These are phyloP conservation scores for Drosophila saltans DNA, from an alignment of 1,140 invertebrate genomes.

Conservation along the genomic window DNA sequence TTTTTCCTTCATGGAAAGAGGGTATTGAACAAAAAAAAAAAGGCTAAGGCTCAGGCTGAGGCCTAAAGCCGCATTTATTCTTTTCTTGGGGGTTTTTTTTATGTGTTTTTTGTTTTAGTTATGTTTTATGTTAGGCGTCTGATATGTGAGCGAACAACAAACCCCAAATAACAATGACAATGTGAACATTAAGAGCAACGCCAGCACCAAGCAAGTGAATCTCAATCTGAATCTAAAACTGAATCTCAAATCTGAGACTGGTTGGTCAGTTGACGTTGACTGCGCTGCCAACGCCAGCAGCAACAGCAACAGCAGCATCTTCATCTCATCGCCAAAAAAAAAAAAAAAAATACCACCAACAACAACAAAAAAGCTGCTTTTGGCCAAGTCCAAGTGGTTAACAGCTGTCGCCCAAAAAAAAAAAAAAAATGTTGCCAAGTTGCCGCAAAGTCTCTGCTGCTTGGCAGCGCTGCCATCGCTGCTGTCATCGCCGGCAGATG, in stretches of 20 bases:
- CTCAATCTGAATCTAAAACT: constrained; percentile 9
- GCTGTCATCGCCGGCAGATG: constrained; percentile 52
- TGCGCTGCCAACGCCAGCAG: constrained; percentile 4
- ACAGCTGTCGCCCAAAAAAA: constrained; percentile 71
- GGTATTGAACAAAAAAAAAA: not conserved
- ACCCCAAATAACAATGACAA: constrained; percentile 39
- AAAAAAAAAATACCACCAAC: constrained; percentile 27
- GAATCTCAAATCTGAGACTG: constrained; percentile 29
- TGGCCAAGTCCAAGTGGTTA: constrained; percentile 48
- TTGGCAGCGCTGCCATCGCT: constrained; percentile 18
- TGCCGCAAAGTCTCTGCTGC: constrained; percentile 26
- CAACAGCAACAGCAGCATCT: constrained; percentile 33
- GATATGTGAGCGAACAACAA: constrained; percentile 59
- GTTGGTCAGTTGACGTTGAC: constrained; percentile 40
- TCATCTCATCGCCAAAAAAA: constrained; percentile 33
- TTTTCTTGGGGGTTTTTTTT: constrained; percentile 32
- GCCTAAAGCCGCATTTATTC: not conserved
- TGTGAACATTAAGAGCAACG: constrained; percentile 44
- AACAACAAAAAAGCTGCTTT: constrained; percentile 47
- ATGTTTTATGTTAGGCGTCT: constrained; percentile 59
- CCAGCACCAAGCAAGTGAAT: constrained; percentile 26
- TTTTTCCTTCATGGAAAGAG: not conserved
- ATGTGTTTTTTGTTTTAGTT: constrained; percentile 41
- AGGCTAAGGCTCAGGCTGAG: not conserved
- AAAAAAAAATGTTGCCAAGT: not conserved